Conservation (phyloP, 1,140 invertebrate genomes). For the Metaphire vulgaris region DNA sequence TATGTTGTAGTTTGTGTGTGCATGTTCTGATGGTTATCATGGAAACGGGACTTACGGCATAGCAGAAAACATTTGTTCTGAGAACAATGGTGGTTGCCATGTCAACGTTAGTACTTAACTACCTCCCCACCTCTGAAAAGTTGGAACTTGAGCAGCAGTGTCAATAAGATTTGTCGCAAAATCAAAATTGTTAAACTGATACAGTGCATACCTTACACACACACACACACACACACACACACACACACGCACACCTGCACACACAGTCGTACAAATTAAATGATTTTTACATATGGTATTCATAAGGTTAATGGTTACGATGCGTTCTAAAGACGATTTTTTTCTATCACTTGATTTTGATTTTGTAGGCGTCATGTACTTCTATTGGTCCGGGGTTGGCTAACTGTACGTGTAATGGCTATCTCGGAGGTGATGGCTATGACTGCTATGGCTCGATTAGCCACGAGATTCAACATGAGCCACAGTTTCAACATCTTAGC, state of each 20-base stretch:
- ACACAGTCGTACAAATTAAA: no score
- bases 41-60: slow-evolving; percentile 42
- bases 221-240: background rate
- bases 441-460: slow-evolving; percentile 17
- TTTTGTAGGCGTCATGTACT: slow-evolving; percentile 26
- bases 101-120: slow-evolving; percentile 33
- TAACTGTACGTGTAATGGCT: slow-evolving; percentile 28
- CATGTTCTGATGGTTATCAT: slow-evolving; percentile 38
- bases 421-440: slow-evolving; percentile 23
- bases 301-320: no score
- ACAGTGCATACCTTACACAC: no score
- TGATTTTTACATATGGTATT: no score
- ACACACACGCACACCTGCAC: no score
- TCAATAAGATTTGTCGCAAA: no score
- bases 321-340: slow-evolving; percentile 11
- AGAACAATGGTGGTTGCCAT: slow-evolving; percentile 44
- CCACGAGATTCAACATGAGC: background rate
- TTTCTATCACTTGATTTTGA: background rate
- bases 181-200: no score
- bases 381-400: slow-evolving; percentile 17
- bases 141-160: background rate
- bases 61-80: slow-evolving; percentile 35
- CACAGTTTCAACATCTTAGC: background rate
- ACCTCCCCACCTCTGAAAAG: background rate
- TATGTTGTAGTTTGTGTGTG: slow-evolving; percentile 38